Percentiles rank a stretch among this genome's conserved stretches.
These are phyloP conservation scores for Acholoe squamosa DNA, from an alignment of 2,888 invertebrate genomes.

Conservation along the genomic window DNA sequence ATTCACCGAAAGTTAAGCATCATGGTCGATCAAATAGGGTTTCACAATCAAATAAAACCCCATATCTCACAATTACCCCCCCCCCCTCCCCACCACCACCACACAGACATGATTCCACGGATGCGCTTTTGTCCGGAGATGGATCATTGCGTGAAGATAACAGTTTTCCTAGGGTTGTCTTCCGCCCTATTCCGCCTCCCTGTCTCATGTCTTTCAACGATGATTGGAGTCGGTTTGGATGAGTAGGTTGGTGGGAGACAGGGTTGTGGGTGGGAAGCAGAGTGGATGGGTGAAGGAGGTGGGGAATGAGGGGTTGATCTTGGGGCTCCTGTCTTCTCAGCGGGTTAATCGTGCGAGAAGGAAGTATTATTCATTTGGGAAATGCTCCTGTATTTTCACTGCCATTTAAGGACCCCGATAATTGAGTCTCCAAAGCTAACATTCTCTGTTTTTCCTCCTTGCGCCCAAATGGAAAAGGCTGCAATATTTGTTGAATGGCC, in stretches of 20 bases:
- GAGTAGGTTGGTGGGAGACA: no score
- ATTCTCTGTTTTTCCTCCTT: not conserved
- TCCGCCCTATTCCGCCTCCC: not conserved
- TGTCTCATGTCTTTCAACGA: not conserved
- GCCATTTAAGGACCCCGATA: not conserved
- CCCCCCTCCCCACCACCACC: not conserved
- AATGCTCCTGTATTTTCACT: not conserved
- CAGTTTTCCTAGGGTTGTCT: not conserved
- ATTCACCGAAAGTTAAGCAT: no score
- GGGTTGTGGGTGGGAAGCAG: not conserved
- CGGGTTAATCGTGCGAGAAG: constrained; percentile 29
- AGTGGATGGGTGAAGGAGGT: not conserved
- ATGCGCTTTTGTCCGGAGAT: not conserved
- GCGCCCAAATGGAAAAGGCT: not conserved
- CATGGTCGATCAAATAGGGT: no score
- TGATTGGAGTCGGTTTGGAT: not conserved
- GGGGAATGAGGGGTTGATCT: not conserved
- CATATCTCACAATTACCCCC: not conserved
- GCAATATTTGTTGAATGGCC: not conserved
- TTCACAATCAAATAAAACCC: not conserved
- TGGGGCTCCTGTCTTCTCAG: not conserved
- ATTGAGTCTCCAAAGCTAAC: not conserved
- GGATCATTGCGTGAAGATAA: constrained; percentile 13
- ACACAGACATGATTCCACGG: not conserved
- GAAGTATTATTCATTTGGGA: constrained; percentile 12